Evolutionary conservation across 1,140 invertebrate genomes (phyloP), one percentile per base, ranked within the genome.

Genomic region (Brachionus paranguensis): DNA sequence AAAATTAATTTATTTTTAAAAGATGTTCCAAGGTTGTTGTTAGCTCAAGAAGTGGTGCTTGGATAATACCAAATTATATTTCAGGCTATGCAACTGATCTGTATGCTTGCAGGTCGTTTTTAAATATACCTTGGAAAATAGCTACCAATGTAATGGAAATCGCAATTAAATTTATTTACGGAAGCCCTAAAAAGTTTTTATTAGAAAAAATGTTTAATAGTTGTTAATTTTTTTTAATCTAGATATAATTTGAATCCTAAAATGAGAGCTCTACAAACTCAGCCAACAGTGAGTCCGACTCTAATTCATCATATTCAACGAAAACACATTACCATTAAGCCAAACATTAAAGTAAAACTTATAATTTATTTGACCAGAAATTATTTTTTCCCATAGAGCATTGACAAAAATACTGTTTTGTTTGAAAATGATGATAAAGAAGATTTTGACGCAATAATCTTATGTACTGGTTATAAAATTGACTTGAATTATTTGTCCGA

Each of bases 381-480:
- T 24, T n/a, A 55, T 47, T 17, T 60, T 45, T 83, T 27, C 17
- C 29, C 7, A 27, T 8, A 88, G 87, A 86, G 86, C 85, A 86
- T 89, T 41, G 85, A 87, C 50, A 87, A 86, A 2, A 86, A 86
- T 12, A 86, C 70, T 11, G 88, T 88, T 8, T 76, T 84, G 7
- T 89, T 89, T 85, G 85, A 86, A 29, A 86, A 89, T 86, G 88
- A 88, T 1, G 45, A 85, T 24, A 84, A 65, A 55, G 86, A 85
- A 24, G 86, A 89, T 45, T 87, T 88, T 85, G 89, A 89, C 85
- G 64, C 83, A 20, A 88, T 89, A 29, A 86, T 89, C 8, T 84
- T 87, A 78, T 88, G 88, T 85, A 89, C 89, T 24, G 89, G 89
- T 3, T 89, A 89, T 86, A 86, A 86, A 79, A 88, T 89, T 84